A percentile compares a stretch with the other conserved stretches of the same genome.
These are phyloP conservation scores for Dromococcyx pavoninus DNA, from an alignment of 2,797 vertebrate genomes.

Conservation along the genomic window DNA sequence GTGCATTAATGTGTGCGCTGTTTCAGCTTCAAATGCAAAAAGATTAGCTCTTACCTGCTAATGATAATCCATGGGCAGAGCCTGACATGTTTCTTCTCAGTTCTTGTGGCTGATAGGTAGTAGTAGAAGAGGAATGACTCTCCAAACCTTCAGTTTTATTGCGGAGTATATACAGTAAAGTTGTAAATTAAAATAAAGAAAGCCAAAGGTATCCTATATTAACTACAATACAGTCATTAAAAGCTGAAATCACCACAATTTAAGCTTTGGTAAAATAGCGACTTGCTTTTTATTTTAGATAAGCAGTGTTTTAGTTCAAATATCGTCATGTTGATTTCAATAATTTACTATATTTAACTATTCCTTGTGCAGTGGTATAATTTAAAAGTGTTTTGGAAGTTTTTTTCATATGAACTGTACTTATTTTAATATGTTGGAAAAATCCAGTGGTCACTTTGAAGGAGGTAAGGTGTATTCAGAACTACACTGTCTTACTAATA, in stretches of 20 bases:
- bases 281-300: not conserved
- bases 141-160: not conserved
- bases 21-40: not conserved
- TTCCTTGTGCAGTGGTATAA: not conserved
- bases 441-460: not conserved
- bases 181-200: not conserved
- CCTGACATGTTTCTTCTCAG: not conserved
- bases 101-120: not conserved
- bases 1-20: not conserved
- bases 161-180: not conserved
- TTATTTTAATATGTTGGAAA: not conserved
- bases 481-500: fast-evolving
- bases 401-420: not conserved
- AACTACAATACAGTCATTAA: not conserved
- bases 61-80: not conserved
- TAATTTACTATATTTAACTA: not conserved
- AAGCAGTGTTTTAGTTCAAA: not conserved
- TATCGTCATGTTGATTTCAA: not conserved
- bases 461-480: not conserved
- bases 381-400: not conserved
- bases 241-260: not conserved
- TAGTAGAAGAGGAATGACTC: not conserved
- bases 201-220: not conserved
- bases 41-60: not conserved
- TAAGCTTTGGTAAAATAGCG: not conserved